Conservation (phyloP, 2,113 vertebrate species). For the Nettapus auritus region DNA sequence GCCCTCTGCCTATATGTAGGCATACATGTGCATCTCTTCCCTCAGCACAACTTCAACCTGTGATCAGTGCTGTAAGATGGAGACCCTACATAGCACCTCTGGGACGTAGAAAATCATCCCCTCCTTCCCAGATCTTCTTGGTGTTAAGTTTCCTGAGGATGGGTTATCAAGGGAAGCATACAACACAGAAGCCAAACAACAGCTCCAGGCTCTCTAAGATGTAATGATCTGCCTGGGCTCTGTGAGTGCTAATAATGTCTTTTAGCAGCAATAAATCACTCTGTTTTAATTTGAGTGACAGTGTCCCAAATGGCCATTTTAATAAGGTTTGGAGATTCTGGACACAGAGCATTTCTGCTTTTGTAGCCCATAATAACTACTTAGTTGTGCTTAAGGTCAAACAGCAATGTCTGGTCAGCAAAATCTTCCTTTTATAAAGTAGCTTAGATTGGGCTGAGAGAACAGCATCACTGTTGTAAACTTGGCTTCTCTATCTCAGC, state of each 20-base stretch:
- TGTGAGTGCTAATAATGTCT: not conserved
- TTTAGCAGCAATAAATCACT: conserved; percentile 13
- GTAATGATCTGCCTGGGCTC: not conserved
- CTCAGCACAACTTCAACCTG: not conserved
- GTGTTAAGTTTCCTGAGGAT: not conserved
- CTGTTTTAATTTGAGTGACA: conserved; percentile 6
- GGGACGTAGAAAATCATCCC: not conserved
- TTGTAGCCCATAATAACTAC: not conserved
- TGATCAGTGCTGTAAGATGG: not conserved
- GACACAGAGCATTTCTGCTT: not conserved
- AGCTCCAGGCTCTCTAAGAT: not conserved
- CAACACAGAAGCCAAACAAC: not conserved
- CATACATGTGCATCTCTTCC: not conserved
- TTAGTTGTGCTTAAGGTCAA: not conserved
- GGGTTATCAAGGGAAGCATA: not conserved
- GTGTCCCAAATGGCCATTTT: not conserved
- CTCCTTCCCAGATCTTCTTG: not conserved
- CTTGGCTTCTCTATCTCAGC: not conserved
- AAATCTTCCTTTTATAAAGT: not conserved
- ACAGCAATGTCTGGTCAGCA: not conserved
- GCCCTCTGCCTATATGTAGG: fast-evolving
- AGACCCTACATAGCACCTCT: not conserved
- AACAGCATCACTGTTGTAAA: not conserved
- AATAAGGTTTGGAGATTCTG: conserved; percentile 33
- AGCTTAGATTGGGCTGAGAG: not conserved